phyloP scores from a whole-genome alignment of 92 coral and sea anemone species.

The Umimayanthus chanpuru region DNA sequence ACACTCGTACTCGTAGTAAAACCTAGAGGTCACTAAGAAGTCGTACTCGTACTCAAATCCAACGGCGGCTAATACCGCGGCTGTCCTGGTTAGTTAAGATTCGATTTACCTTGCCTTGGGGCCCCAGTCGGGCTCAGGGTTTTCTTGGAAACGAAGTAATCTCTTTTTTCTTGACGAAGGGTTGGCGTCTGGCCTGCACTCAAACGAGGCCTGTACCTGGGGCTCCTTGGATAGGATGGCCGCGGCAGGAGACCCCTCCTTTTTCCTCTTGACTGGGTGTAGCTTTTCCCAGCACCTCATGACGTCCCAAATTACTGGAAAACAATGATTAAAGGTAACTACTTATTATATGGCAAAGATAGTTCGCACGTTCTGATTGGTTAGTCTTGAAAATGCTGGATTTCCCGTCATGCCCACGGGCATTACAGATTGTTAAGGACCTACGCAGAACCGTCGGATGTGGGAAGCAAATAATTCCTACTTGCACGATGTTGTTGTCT shows the following conservation, averaged over 20 bases:
- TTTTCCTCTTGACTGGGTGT: slow-evolving; percentile 84
- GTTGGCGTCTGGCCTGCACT: slow-evolving; percentile 79
- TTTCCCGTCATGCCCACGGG: no score
- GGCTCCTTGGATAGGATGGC: slow-evolving; percentile 79
- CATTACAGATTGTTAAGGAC: no score
- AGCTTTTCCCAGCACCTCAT: slow-evolving; percentile 93
- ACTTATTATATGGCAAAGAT: no score
- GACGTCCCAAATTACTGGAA: slow-evolving; percentile 90
- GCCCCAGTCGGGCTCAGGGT: slow-evolving; percentile 98
- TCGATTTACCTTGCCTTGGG: slow-evolving; percentile 90
- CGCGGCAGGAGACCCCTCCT: slow-evolving; percentile 80
- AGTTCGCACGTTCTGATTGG: no score
- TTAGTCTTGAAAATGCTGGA: no score
- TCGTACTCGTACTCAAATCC: no score
- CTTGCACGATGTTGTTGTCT: no score
- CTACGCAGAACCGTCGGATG: no score
- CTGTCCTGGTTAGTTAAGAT: background rate
- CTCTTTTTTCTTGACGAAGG: slow-evolving; percentile 86
- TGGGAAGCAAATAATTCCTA: no score
- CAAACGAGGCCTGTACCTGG: slow-evolving; percentile 74
- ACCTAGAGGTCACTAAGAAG: no score
- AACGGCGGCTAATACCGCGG: no score
- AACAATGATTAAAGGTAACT: background rate
- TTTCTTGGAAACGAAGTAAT: slow-evolving; percentile 85
- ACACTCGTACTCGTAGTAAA: no score